phyloP scores from a whole-genome alignment of 1,140 invertebrate species.

The Galendromus occidentalis region DNA sequence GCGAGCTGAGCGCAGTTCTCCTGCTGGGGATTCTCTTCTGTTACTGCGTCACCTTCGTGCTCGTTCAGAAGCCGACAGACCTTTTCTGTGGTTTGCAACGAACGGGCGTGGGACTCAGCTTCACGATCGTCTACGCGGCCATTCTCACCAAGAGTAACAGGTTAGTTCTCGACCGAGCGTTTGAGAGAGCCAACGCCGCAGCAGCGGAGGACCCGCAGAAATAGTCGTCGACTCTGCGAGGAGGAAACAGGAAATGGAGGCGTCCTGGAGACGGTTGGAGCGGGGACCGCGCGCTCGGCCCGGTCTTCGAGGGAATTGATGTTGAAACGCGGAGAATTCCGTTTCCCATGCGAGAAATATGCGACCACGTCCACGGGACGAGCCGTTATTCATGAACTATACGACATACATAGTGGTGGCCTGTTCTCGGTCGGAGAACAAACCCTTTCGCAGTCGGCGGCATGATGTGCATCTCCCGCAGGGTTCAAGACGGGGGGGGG shows the following conservation, averaged over 20 bases:
- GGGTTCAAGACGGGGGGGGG: too few relatives aligned
- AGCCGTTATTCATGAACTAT: background rate
- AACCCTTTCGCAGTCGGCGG: too few relatives aligned
- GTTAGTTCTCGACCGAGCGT: background rate
- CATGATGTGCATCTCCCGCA: too few relatives aligned
- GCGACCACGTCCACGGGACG: background rate
- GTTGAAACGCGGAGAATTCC: background rate
- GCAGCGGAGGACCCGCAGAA: too few relatives aligned
- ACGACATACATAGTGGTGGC: background rate
- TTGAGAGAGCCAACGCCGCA: background rate
- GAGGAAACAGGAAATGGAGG: too few relatives aligned
- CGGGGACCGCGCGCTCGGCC: too few relatives aligned
- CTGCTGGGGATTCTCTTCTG: conserved; percentile 69
- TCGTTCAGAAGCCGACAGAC: conserved; percentile 41
- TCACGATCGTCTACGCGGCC: conserved; percentile 74
- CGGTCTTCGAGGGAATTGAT: too few relatives aligned
- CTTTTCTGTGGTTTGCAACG: conserved; percentile 30
- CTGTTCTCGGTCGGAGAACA: too few relatives aligned
- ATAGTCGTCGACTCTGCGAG: too few relatives aligned
- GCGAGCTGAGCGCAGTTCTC: conserved; percentile 68
- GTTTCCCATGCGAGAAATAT: background rate
- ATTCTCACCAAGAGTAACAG: conserved; percentile 71
- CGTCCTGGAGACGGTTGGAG: too few relatives aligned
- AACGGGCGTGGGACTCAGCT: conserved; percentile 54
- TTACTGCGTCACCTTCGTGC: conserved; percentile 62